Evolutionary conservation across 2,888 invertebrate species (phyloP), one percentile per base, ranked within the genome.

Genomic region (Mellilla xanthometata): DNA sequence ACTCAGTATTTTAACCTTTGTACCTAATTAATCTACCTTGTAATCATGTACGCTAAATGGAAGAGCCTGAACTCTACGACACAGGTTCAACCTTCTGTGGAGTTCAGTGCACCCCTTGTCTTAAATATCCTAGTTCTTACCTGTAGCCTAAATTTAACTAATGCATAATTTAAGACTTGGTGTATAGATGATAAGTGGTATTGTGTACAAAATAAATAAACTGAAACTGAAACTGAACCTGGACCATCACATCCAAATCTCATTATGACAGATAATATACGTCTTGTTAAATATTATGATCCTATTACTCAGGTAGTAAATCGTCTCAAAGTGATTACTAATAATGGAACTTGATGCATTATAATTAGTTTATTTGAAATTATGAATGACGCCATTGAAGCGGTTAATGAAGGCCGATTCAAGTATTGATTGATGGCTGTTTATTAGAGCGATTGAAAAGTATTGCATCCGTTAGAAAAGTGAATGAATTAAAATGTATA

Each of bases 321-420:
- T 33, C 31, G 34, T 40, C 29, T 38, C 38, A 24, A 42, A 42
- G 33, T n/a, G n/a, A n/a, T n/a, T 38, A 34, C 41, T 42, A 41
- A 41, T 48, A 29, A 48, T n/a, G n/a, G 19, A 15, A 11, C 6
- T 33, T 38, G 47, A 42, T 48, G 15, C 24, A 48, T 47, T 36
- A 15, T 36, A 33, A 47, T 38, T 26, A 15, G 26, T n/a, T n/a
- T n/a, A 48, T 38, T 40, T 41, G 36, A 33, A 38, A 33, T 48
- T 38, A 33, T 48, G 47, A 48, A 48, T 48, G 47, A 15, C 38
- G n/a, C n/a, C 29, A 26, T 42, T 48, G 38, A 39, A 29, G 36
- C 47, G 15, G 41, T 29, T 38, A 47, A 47, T 38, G 9, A 38
- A 41, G 31, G n/a, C n/a, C 36, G 45, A 40, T 36, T 46, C 40